Evolutionary conservation across 2,888 invertebrate genomes (phyloP).

Genomic region (Mesodorylaimus sp.): DNA sequence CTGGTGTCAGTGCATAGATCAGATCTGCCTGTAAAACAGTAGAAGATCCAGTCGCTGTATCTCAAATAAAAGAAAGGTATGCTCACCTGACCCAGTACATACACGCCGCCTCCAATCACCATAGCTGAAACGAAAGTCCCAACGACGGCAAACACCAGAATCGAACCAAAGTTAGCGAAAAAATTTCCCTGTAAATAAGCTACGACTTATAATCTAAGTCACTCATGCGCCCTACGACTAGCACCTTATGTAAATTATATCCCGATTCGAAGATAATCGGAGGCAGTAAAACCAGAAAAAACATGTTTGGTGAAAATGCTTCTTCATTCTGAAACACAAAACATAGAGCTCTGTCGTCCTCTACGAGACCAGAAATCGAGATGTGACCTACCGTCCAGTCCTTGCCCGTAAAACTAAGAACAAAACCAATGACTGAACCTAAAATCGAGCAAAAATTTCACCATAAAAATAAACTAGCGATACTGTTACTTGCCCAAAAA

Average conservation of each 20-base stretch:
- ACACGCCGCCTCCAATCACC: slow-evolving; percentile 86
- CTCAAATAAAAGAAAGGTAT: background rate
- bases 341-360: background rate
- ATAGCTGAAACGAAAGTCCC: slow-evolving; percentile 92
- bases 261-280: slow-evolving; percentile 99
- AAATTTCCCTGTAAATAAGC: slow-evolving; percentile 39
- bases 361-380: background rate
- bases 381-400: slow-evolving; percentile 1
- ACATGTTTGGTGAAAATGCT: slow-evolving; percentile 91
- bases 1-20: slow-evolving; percentile 73
- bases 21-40: slow-evolving; percentile 35
- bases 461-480: background rate
- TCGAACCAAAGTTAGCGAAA: slow-evolving; percentile 91
- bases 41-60: background rate
- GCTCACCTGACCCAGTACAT: slow-evolving; percentile 62
- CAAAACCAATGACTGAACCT: slow-evolving; percentile 3
- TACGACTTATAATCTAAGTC: slow-evolving; percentile 1
- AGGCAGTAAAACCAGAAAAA: slow-evolving; percentile 82
- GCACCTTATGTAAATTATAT: slow-evolving; percentile 89
- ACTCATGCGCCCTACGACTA: background rate
- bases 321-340: slow-evolving; percentile 56
- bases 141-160: slow-evolving; percentile 85
- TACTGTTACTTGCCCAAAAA: slow-evolving; percentile 45
- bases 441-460: slow-evolving; percentile 1
- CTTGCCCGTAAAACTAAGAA: slow-evolving; percentile 5